These are phyloP conservation scores for Portunus trituberculatus DNA, from an alignment of 1,140 invertebrate species.

Conservation along the genomic window DNA sequence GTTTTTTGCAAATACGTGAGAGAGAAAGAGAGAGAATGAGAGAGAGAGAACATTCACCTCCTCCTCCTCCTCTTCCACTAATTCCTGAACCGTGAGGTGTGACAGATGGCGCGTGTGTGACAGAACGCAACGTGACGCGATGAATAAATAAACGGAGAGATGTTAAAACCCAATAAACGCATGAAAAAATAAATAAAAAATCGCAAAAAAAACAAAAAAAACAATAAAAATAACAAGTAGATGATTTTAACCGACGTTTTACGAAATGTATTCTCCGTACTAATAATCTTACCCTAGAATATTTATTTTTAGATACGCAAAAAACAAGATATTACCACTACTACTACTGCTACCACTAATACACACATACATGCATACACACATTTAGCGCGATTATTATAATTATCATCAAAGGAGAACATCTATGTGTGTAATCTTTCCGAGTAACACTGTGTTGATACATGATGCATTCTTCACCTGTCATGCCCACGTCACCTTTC, in stretches of 20 bases:
- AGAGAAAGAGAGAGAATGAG: too few species aligned
- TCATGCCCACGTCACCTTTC: too few species aligned
- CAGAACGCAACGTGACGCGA: neutral
- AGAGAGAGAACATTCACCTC: neutral
- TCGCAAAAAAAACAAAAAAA: neutral
- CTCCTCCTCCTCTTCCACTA: neutral
- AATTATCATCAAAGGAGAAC: neutral
- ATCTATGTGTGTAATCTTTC: neutral
- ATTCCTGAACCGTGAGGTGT: neutral
- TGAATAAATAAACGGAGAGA: neutral
- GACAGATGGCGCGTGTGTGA: neutral
- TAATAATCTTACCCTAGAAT: neutral
- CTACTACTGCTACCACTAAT: neutral
- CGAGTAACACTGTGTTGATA: neutral
- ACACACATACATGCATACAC: too few species aligned
- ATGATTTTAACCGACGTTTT: neutral
- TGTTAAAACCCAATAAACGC: too few species aligned
- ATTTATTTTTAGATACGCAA: neutral
- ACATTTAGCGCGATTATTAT: too few species aligned
- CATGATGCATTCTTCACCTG: too few species aligned
- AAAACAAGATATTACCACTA: neutral
- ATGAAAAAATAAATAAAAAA: too few species aligned
- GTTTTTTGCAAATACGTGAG: too few species aligned
- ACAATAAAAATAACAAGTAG: neutral
- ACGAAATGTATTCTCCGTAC: neutral